Evolutionary conservation across 2,797 vertebrate species (phyloP), one percentile per base, ranked within the genome.

Genomic region (Alcedo atthis): DNA sequence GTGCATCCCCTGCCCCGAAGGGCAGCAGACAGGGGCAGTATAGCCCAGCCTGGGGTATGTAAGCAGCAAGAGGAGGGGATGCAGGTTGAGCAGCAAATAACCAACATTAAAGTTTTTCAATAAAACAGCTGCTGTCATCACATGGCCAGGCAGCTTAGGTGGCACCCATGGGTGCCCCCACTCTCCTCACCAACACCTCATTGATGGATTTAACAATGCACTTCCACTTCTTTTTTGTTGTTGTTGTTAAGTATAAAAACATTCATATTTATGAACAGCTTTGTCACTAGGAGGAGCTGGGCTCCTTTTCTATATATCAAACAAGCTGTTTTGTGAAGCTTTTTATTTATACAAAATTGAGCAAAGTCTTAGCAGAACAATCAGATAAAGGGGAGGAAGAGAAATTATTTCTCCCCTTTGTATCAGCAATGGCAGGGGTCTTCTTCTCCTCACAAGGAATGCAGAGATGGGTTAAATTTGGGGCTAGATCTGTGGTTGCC

Each of bases 311-410:
- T 58, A 22, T 46, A 43, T 5, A 62, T 1, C 42, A 77, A 86
- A 80, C 78, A 85, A 89, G 87, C 87, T 92, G 84, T 63, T 89
- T 70, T 62, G 84, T 62, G 84, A 64, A 90, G 85, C 62, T 76
- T 89, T 86, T 84, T 87, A 94, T 74, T 93, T 55, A 88, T 3
- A 54, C 57, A 74, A 59, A 91, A 71, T 2, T 8, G 22, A 91
- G 83, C 13, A 1, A 80, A 69, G 32, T 14, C 63, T 66, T 46
- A 49, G 33, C 2, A 42, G 67, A 85, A 49, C 67, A 48, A 15
- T 75, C 54, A 69, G 66, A 73, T 43, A 85, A 76, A 48, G 54
- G 40, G 53, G 80, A 87, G 42, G 79, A 74, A 70, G 14, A 63
- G 58, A 61, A 49, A 35, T 66, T 7, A 43, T 61, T 75, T 40